Percentiles rank a stretch among this genome's conserved stretches.
phyloP scores from a whole-genome alignment of 2,797 vertebrate genomes.

The Phyllotis vaccarum region DNA sequence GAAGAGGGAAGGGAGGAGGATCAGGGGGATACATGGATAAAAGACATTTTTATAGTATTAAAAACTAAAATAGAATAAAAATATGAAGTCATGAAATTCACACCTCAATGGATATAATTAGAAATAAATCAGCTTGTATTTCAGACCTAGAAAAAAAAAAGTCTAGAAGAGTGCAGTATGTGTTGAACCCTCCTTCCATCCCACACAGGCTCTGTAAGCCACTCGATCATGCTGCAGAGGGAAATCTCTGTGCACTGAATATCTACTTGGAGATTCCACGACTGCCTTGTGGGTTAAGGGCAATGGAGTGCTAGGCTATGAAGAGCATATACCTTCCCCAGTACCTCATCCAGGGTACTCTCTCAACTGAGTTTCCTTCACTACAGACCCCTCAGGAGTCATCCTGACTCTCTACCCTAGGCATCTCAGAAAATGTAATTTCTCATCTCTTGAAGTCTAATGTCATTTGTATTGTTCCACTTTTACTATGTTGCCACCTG shows the following conservation, averaged over 20 bases:
- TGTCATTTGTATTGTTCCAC: not conserved
- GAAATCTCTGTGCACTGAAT: not conserved
- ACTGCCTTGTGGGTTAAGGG: not conserved
- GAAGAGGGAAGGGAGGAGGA: no score
- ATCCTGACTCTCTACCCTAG: not conserved
- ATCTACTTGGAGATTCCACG: not conserved
- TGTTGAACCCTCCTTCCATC: not conserved
- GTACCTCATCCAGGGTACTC: no score
- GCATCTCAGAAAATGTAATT: not conserved
- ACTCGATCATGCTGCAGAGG: not conserved
- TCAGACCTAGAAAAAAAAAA: no score
- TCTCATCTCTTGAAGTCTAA: not conserved
- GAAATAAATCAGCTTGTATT: no score
- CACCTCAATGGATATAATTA: no score
- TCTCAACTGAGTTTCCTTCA: not conserved
- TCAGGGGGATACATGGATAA: no score
- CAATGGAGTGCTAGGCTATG: not conserved
- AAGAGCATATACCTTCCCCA: not conserved
- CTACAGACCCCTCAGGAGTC: fast-evolving
- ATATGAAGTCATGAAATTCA: no score
- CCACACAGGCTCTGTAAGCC: not conserved
- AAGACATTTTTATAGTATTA: no score
- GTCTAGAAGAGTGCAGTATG: not conserved
- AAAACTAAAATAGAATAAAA: no score
- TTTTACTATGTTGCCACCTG: not conserved